Evolutionary conservation across 1,140 invertebrate species (phyloP).

Genomic region (Apis mellifera): DNA sequence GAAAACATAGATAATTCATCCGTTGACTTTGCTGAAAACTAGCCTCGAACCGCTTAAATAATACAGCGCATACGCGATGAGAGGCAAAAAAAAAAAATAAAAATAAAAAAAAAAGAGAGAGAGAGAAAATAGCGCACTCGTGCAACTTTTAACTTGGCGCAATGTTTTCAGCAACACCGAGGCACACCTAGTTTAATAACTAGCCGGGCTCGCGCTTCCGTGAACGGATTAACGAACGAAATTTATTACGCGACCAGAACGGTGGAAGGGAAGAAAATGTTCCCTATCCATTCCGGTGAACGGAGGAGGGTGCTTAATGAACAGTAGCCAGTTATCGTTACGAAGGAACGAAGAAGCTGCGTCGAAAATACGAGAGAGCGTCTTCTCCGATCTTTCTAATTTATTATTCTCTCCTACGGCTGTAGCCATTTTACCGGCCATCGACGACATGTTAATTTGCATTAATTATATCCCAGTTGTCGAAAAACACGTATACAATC

Average conservation of each 20-base stretch:
- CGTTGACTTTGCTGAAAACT: background rate
- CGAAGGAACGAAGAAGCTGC: background rate
- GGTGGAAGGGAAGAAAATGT: conserved; percentile 7
- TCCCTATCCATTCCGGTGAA: conserved; percentile 13
- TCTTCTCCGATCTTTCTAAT: conserved; percentile 6
- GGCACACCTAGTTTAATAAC: conserved; percentile 11
- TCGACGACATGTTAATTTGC: conserved; percentile 38
- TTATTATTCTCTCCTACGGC: background rate
- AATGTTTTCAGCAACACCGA: conserved; percentile 6
- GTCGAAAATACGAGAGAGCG: conserved; percentile 2
- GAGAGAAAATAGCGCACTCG: background rate
- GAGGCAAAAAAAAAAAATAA: background rate
- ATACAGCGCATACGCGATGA: background rate
- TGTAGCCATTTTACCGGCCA: conserved; percentile 11
- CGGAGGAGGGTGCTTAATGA: conserved; percentile 24
- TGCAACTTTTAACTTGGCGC: background rate
- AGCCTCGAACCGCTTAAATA: conserved; percentile 1
- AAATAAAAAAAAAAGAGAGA: too few species aligned
- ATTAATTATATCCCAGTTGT: conserved; percentile 51
- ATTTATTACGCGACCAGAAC: conserved; percentile 16
- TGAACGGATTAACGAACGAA: conserved; percentile 32
- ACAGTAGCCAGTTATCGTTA: conserved; percentile 28
- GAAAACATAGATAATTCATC: background rate
- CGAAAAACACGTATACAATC: conserved; percentile 31
- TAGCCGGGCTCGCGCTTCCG: conserved; percentile 3